Evolutionary conservation across 1,140 invertebrate species (phyloP).

Genomic region (Tribolium castaneum): DNA sequence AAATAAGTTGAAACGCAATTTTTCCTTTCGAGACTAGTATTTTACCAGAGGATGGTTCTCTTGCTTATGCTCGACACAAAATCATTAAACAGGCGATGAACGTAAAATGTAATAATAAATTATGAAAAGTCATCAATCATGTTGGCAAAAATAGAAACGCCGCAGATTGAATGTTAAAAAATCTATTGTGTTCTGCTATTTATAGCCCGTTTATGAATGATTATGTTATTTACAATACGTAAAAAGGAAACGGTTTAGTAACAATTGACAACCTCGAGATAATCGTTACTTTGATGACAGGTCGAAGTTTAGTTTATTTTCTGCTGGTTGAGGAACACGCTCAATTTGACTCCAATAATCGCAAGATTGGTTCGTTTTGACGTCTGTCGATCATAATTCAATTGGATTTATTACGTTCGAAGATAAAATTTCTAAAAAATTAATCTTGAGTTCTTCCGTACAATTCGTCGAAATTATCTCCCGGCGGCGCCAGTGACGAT

Average conservation of each 20-base stretch:
- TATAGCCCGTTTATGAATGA: background rate
- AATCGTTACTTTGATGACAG: background rate
- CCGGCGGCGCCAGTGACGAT: background rate
- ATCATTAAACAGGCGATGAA: too few species aligned
- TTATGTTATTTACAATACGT: background rate
- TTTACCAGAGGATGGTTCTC: too few species aligned
- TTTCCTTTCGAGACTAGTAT: background rate
- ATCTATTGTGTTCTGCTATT: background rate
- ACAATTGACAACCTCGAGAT: background rate
- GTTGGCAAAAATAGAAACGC: background rate
- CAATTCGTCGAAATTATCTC: background rate
- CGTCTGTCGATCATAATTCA: background rate
- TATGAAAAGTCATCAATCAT: background rate
- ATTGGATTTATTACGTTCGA: conserved; percentile 11
- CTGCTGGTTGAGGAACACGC: too few species aligned
- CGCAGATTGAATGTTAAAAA: background rate
- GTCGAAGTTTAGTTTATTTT: background rate
- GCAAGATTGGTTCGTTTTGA: background rate
- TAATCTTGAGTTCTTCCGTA: background rate
- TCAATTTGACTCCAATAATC: background rate
- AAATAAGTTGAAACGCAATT: background rate
- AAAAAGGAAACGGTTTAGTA: background rate
- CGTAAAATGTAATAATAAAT: too few species aligned
- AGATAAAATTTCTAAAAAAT: conserved; percentile 10
- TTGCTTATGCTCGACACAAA: too few species aligned